Conservation (phyloP, 2,113 vertebrate genomes). For the Uropsilus gracilis region DNA sequence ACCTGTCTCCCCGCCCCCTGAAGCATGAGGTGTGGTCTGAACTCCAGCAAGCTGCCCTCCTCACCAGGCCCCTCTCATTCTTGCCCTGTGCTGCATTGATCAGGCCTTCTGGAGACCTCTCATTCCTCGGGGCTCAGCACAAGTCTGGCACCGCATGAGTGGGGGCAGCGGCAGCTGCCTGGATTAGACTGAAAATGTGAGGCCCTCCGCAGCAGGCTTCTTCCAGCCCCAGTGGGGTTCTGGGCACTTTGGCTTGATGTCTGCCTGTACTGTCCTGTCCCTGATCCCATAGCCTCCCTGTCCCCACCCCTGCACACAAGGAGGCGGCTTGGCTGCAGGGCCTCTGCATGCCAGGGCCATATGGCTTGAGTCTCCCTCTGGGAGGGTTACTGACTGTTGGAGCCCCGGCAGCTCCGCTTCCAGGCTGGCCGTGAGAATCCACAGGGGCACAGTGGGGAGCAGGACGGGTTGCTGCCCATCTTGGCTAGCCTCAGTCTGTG, state of each 20-base stretch:
- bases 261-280: background rate
- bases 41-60: background rate
- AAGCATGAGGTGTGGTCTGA: no score
- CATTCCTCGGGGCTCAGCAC: background rate
- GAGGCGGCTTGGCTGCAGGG: background rate
- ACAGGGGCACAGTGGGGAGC: background rate
- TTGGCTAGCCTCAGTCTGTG: no score
- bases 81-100: background rate
- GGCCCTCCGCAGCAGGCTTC: fast-evolving
- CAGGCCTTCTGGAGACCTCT: background rate
- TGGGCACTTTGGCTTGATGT: background rate
- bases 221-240: background rate
- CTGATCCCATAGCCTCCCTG: background rate
- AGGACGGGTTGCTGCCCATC: background rate
- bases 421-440: background rate
- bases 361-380: fast-evolving
- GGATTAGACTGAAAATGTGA: fast-evolving
- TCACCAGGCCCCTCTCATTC: background rate
- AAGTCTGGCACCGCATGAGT: background rate
- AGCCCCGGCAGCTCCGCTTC: background rate
- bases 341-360: background rate
- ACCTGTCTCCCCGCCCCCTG: background rate
- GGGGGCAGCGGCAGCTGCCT: background rate
- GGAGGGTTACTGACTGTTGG: background rate
- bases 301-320: no score